Conservation (phyloP, 2,888 invertebrate species). For the Colostygia pectinataria region DNA sequence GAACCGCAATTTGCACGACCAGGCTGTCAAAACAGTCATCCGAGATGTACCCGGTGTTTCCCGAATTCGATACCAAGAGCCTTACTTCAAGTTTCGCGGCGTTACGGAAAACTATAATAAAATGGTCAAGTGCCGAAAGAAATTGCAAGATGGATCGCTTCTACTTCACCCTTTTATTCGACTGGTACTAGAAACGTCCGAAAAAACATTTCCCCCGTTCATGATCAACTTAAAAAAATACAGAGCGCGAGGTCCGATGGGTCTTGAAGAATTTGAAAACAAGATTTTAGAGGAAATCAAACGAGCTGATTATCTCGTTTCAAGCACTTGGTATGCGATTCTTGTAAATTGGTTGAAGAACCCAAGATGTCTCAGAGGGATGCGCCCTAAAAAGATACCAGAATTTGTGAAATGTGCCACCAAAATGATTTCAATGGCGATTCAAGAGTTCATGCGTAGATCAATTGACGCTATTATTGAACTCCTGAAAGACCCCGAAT, state of each 20-base stretch:
- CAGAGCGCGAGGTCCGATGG: conserved; percentile 65
- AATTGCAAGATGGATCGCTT: conserved; percentile 81
- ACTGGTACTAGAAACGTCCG: conserved; percentile 80
- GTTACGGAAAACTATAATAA: conserved; percentile 83
- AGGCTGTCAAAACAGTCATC: conserved; percentile 85
- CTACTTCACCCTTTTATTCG: conserved; percentile 85
- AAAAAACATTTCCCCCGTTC: conserved; percentile 74
- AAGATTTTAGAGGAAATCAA: conserved; percentile 67
- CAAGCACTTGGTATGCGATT: conserved; percentile 71
- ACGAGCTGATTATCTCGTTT: conserved; percentile 69
- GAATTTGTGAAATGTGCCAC: conserved; percentile 70
- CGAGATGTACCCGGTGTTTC: conserved; percentile 82
- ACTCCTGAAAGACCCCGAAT: conserved; percentile 74
- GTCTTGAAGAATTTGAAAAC: conserved; percentile 57
- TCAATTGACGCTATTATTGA: conserved; percentile 86
- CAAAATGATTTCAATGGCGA: conserved; percentile 80
- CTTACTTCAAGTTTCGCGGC: conserved; percentile 84
- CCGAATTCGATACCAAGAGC: conserved; percentile 70
- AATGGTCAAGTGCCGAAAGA: conserved; percentile 82
- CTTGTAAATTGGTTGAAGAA: conserved; percentile 75
- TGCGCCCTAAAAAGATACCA: conserved; percentile 62
- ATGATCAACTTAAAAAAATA: conserved; percentile 81
- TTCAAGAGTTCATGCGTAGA: conserved; percentile 86
- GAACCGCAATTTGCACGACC: conserved; percentile 83
- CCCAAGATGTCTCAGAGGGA: conserved; percentile 69